Conservation (phyloP, 1,140 invertebrate genomes). For the Halyomorpha halys region DNA sequence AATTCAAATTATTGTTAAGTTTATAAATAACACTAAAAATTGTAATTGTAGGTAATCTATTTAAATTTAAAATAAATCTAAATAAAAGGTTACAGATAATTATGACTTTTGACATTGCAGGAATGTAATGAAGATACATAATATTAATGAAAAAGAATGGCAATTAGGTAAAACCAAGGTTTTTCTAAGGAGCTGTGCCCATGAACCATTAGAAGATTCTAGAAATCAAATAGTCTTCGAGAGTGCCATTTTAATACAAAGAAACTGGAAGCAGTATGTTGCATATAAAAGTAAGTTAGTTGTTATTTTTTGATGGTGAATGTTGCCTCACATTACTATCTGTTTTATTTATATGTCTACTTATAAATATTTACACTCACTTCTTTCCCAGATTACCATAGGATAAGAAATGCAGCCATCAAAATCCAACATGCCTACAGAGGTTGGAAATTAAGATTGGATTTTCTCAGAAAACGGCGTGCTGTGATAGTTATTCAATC, state of each 20-base stretch:
- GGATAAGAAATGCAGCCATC: constrained; percentile 57
- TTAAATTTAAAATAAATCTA: too few species aligned
- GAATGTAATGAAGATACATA: constrained; percentile 45
- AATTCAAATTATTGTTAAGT: too few species aligned
- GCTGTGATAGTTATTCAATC: constrained; percentile 84
- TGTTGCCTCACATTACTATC: neutral
- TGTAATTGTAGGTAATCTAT: too few species aligned
- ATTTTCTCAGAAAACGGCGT: constrained; percentile 68
- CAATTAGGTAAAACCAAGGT: constrained; percentile 86
- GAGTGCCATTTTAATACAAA: constrained; percentile 72
- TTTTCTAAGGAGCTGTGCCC: constrained; percentile 71
- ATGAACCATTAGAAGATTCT: constrained; percentile 77
- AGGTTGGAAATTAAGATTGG: constrained; percentile 72
- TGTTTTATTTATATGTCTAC: neutral
- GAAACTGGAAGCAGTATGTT: constrained; percentile 53
- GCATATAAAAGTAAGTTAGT: constrained; percentile 46
- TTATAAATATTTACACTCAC: too few species aligned
- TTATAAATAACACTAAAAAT: too few species aligned
- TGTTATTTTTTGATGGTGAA: neutral
- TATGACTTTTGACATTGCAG: constrained; percentile 28
- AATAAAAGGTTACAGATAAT: too few species aligned
- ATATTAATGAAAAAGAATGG: constrained; percentile 66
- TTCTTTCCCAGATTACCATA: constrained; percentile 48
- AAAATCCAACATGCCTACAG: constrained; percentile 77
- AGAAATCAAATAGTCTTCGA: constrained; percentile 54